A percentile compares a stretch with the other conserved stretches of the same genome.
These are phyloP conservation scores for Cephalopholis sonnerati DNA, from an alignment of 2,113 vertebrate species.

Conservation along the genomic window DNA sequence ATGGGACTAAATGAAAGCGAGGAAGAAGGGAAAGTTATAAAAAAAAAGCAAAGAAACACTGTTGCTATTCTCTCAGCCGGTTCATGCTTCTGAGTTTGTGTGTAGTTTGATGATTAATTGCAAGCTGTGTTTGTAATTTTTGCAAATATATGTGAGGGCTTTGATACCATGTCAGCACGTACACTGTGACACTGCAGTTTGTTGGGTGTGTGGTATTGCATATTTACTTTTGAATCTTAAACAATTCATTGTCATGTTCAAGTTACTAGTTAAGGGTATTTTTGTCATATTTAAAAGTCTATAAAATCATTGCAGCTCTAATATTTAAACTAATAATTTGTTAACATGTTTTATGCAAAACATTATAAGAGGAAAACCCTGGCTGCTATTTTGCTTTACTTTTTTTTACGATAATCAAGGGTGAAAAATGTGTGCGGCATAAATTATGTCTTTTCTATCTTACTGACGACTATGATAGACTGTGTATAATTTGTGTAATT, in stretches of 20 bases:
- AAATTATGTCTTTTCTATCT: background rate
- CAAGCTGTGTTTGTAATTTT: slow-evolving; percentile 3
- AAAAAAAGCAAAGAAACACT: slow-evolving; percentile 9
- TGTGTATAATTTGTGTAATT: background rate
- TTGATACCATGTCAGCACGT: background rate
- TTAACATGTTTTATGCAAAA: background rate
- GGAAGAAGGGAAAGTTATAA: slow-evolving; percentile 74
- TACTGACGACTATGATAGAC: background rate
- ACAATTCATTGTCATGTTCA: background rate
- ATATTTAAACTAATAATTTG: background rate
- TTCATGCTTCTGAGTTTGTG: slow-evolving; percentile 38
- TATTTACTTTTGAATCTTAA: background rate
- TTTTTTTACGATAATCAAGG: background rate
- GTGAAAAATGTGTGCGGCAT: background rate
- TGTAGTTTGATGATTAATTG: slow-evolving; percentile 47
- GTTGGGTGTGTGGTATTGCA: background rate
- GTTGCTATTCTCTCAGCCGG: slow-evolving; percentile 55
- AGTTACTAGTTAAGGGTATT: background rate
- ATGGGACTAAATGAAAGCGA: slow-evolving; percentile 76
- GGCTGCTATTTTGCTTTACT: background rate
- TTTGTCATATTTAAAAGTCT: too few species aligned
- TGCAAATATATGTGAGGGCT: slow-evolving; percentile 10
- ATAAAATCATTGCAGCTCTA: background rate
- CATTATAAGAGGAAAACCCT: background rate
- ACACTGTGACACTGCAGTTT: slow-evolving; percentile 20